phyloP scores from a whole-genome alignment of 2,797 vertebrate species.

The Chiloscyllium punctatum region DNA sequence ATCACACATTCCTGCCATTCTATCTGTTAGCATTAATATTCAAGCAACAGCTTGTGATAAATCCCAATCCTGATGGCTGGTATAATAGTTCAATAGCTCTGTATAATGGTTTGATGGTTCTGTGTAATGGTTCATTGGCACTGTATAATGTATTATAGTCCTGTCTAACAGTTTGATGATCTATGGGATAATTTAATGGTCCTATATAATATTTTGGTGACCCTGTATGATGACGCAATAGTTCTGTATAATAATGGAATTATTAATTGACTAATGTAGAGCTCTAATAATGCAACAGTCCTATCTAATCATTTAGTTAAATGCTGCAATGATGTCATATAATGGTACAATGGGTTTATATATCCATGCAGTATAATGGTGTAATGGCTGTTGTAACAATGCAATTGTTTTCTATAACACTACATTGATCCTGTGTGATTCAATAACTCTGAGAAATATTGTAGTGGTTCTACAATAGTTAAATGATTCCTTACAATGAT shows the following conservation, averaged over 20 bases:
- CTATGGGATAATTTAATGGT: constrained; percentile 14
- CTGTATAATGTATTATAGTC: neutral
- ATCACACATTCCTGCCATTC: neutral
- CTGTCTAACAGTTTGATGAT: neutral
- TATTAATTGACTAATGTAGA: neutral
- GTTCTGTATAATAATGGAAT: neutral
- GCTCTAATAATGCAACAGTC: neutral
- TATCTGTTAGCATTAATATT: constrained; percentile 31
- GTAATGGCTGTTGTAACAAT: neutral
- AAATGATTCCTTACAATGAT: neutral
- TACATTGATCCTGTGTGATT: neutral
- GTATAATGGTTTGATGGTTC: constrained; percentile 26
- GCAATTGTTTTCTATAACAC: neutral
- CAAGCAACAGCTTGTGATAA: constrained; percentile 26
- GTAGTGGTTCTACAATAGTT: neutral
- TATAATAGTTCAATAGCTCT: constrained; percentile 17
- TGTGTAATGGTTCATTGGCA: constrained; percentile 20
- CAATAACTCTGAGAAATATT: neutral
- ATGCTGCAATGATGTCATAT: neutral
- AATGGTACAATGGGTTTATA: neutral
- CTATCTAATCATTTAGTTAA: neutral
- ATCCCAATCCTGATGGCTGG: constrained; percentile 20
- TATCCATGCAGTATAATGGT: neutral
- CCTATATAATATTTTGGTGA: constrained; percentile 24
- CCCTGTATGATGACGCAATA: neutral